Evolutionary conservation across 2,888 invertebrate genomes (phyloP).

Genomic region (Diploptera punctata): DNA sequence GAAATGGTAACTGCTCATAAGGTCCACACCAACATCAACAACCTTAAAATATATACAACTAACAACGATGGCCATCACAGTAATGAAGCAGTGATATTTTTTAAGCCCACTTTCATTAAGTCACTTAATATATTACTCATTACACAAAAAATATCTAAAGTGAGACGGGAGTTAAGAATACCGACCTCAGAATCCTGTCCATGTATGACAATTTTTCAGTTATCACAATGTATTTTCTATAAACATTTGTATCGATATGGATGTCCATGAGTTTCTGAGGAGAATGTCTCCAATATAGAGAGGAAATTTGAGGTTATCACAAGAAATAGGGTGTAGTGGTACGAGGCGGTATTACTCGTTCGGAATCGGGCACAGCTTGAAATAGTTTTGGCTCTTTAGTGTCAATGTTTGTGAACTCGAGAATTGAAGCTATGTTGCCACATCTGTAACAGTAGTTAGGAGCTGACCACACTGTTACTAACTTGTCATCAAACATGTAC

Average conservation of each 20-base stretch:
- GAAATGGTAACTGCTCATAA: conserved; percentile 3
- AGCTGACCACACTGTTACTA: conserved; percentile 99
- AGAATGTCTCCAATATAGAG: background rate
- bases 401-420: conserved; percentile 84
- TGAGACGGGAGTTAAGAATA: background rate
- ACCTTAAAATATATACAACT: background rate
- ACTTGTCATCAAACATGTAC: conserved; percentile 96
- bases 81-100: background rate
- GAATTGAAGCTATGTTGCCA: conserved; percentile 96
- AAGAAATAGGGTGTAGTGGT: conserved; percentile 97
- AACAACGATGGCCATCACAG: background rate
- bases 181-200: background rate
- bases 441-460: conserved; percentile 99
- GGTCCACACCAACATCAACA: conserved; percentile 17
- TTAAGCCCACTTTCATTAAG: background rate
- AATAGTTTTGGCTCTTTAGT: conserved; percentile 86
- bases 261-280: background rate
- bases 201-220: conserved; percentile 2
- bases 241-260: conserved; percentile 17
- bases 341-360: conserved; percentile 91
- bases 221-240: conserved; percentile 23
- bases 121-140: background rate
- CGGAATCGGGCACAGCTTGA: conserved; percentile 93
- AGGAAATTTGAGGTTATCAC: conserved; percentile 56
- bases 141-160: background rate